A percentile compares a stretch with the other conserved stretches of the same genome.
Evolutionary conservation across 2,888 invertebrate genomes (phyloP).

Genomic region (Netelia fuscicornis): DNA sequence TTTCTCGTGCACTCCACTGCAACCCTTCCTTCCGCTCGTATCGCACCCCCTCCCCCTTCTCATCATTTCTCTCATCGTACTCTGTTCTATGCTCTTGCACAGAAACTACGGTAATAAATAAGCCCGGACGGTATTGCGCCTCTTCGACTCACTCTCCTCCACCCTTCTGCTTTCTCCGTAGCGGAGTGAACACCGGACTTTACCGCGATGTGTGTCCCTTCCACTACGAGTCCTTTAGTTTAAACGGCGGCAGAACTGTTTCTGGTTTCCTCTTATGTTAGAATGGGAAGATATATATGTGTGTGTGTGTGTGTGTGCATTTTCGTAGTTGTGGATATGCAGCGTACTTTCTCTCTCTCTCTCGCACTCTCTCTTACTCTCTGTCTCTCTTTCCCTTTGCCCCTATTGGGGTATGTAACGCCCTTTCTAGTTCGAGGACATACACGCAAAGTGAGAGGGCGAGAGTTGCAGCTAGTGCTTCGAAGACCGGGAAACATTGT

Average conservation of each 20-base stretch:
- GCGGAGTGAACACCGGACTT: conserved; percentile 46
- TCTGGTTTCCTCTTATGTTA: conserved; percentile 15
- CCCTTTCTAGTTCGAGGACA: conserved; percentile 37
- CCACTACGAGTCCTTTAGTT: conserved; percentile 50
- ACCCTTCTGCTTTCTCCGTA: neutral
- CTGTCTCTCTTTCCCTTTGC: neutral
- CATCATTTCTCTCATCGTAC: conserved; percentile 30
- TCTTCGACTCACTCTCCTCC: conserved; percentile 19
- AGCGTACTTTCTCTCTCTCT: conserved; percentile 27
- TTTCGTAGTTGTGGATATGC: conserved; percentile 29
- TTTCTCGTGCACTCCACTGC: neutral
- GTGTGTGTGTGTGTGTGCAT: neutral
- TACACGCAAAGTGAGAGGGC: neutral
- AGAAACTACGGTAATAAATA: conserved; percentile 73
- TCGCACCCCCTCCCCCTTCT: conserved; percentile 4
- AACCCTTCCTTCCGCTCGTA: neutral
- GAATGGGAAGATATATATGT: no score
- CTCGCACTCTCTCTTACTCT: conserved; percentile 10
- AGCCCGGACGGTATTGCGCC: conserved; percentile 32
- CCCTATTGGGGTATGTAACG: conserved; percentile 19
- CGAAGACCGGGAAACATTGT: conserved; percentile 45
- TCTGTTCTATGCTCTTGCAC: conserved; percentile 37
- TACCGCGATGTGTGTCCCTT: conserved; percentile 54
- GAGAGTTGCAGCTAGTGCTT: conserved; percentile 24
- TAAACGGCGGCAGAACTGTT: conserved; percentile 57